Percentiles rank a stretch among this genome's conserved stretches.
These are phyloP conservation scores for Tangachromis dhanisi DNA, from an alignment of 2,113 vertebrate genomes.

Conservation along the genomic window DNA sequence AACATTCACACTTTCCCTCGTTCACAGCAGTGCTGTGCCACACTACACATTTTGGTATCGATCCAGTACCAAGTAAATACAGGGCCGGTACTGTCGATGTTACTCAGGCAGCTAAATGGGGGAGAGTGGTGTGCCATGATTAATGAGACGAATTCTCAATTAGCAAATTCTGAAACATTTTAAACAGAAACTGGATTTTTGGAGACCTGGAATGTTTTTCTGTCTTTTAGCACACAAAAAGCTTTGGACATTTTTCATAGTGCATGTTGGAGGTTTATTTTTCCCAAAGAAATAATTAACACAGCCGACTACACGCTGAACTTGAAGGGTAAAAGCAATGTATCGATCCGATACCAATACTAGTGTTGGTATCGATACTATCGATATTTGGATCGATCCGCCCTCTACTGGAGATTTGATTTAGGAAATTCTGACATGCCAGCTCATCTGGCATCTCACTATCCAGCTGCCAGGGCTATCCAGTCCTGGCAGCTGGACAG, in stretches of 20 bases:
- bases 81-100: no score
- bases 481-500: fast-evolving
- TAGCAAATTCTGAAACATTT: no score
- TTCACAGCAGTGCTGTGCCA: background rate
- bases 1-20: background rate
- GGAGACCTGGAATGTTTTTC: background rate
- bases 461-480: fast-evolving
- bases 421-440: background rate
- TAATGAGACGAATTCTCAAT: no score
- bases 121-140: no score
- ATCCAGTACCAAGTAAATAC: no score
- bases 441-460: background rate
- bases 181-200: background rate
- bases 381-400: fast-evolving
- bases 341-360: background rate
- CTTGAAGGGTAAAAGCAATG: background rate
- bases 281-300: background rate
- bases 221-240: fast-evolving
- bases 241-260: background rate
- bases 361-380: background rate
- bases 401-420: background rate
- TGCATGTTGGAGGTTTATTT: background rate
- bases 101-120: no score
- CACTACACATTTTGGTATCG: no score
- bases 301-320: fast-evolving